Evolutionary conservation across 2,113 vertebrate species (phyloP).

Genomic region (Candoia aspera): DNA sequence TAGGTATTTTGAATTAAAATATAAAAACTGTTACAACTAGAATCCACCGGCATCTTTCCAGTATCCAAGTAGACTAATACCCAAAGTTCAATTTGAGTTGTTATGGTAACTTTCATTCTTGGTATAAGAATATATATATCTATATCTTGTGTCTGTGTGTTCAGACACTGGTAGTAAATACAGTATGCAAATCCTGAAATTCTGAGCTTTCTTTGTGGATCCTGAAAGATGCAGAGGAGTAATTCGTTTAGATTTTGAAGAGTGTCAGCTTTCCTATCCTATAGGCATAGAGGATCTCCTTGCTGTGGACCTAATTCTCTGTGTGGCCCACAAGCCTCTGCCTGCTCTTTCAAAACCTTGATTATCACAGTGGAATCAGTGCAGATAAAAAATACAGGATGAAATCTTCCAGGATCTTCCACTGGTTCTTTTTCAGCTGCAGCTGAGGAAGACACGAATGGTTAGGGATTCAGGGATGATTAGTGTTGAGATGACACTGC

Average conservation of each 20-base stretch:
- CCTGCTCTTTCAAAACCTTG: neutral
- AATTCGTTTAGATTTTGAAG: neutral
- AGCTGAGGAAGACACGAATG: neutral
- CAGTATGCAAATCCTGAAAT: neutral
- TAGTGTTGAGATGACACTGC: neutral
- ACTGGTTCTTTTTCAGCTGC: neutral
- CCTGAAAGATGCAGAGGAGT: neutral
- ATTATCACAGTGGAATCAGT: neutral
- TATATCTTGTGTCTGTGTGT: too few relatives aligned
- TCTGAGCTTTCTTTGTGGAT: neutral
- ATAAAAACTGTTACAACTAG: neutral
- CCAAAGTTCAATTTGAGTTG: neutral
- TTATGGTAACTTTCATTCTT: constrained; percentile 3
- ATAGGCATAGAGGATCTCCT: too few relatives aligned
- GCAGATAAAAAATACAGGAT: neutral
- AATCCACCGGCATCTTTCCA: neutral
- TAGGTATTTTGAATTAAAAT: neutral
- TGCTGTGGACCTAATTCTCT: too few relatives aligned
- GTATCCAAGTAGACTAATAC: neutral
- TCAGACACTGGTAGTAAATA: too few relatives aligned
- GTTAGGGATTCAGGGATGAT: neutral
- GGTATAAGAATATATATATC: neutral
- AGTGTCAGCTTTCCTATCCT: too few relatives aligned
- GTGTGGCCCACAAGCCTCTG: too few relatives aligned
- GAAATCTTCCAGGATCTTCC: neutral